phyloP scores from a whole-genome alignment of 1,140 invertebrate genomes.

The Cheumatopsyche charites region DNA sequence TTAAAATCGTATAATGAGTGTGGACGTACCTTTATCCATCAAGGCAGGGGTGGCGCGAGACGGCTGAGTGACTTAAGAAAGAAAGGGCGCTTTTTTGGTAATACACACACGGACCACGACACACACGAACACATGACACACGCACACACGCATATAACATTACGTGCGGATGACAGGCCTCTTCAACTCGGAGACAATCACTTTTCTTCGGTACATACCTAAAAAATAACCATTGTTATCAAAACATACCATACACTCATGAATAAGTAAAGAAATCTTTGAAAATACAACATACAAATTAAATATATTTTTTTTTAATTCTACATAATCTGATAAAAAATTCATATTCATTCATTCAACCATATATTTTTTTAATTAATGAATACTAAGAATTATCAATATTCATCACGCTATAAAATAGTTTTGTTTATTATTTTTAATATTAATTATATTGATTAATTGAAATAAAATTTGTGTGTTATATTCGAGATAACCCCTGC shows the following conservation, averaged over 20 bases:
- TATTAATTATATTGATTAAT: too few species aligned
- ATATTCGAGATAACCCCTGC: neutral
- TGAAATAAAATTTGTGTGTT: too few species aligned
- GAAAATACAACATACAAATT: neutral
- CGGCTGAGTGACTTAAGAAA: constrained; percentile 46
- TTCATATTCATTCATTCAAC: too few species aligned
- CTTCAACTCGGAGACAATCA: constrained; percentile 13
- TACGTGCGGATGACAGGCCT: constrained; percentile 16
- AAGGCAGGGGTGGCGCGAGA: constrained; percentile 36
- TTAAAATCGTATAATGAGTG: neutral
- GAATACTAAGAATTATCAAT: too few species aligned
- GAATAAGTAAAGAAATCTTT: neutral
- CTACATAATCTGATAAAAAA: too few species aligned
- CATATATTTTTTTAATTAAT: too few species aligned
- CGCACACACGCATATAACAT: constrained; percentile 22
- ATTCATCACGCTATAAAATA: too few species aligned
- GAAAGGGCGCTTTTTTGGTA: constrained; percentile 48
- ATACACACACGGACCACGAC: constrained; percentile 38
- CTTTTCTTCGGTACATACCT: neutral
- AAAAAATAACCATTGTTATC: neutral
- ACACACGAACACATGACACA: constrained; percentile 32
- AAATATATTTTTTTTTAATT: too few species aligned
- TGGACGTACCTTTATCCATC: constrained; percentile 23
- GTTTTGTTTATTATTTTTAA: neutral
- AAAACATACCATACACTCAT: neutral